Evolutionary conservation across 2,113 vertebrate species (phyloP).

Genomic region (Daubentonia madagascariensis): DNA sequence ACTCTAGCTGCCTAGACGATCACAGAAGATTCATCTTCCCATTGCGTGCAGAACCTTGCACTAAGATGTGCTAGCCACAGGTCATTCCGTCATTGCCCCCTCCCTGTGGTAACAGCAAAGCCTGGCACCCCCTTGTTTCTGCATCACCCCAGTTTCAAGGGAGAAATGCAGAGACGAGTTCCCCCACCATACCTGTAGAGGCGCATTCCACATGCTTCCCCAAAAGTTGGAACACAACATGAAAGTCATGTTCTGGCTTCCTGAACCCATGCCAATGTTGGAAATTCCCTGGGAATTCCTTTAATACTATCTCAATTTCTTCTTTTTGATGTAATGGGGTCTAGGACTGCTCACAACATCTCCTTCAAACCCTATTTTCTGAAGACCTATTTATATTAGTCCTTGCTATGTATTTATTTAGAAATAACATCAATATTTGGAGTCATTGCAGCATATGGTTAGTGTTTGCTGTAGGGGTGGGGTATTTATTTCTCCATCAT

Average conservation of each 20-base stretch:
- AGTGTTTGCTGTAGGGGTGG: slow-evolving; percentile 79
- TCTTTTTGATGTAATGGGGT: slow-evolving; percentile 22
- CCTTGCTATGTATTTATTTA: slow-evolving; percentile 69
- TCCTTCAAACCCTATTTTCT: not conserved
- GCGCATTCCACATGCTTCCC: accelerated
- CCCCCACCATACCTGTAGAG: accelerated
- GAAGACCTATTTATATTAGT: not conserved
- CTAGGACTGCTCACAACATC: not conserved
- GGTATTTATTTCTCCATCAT: slow-evolving; percentile 73
- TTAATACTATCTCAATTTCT: not conserved
- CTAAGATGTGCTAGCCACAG: not conserved
- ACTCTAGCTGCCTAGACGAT: not conserved
- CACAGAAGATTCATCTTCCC: not conserved
- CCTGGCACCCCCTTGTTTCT: not conserved
- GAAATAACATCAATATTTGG: slow-evolving; percentile 78
- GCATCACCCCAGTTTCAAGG: no score
- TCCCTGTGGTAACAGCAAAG: not conserved
- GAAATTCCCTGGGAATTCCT: not conserved
- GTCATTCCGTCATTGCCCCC: not conserved
- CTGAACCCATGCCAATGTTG: not conserved
- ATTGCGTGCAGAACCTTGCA: not conserved
- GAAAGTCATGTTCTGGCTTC: not conserved
- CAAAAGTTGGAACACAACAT: not conserved
- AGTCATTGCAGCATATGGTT: slow-evolving; percentile 80
- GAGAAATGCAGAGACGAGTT: not conserved